Base-by-base conservation (phyloP, 2,113 vertebrate species). In the Oxyura jamaicensis region DNA sequence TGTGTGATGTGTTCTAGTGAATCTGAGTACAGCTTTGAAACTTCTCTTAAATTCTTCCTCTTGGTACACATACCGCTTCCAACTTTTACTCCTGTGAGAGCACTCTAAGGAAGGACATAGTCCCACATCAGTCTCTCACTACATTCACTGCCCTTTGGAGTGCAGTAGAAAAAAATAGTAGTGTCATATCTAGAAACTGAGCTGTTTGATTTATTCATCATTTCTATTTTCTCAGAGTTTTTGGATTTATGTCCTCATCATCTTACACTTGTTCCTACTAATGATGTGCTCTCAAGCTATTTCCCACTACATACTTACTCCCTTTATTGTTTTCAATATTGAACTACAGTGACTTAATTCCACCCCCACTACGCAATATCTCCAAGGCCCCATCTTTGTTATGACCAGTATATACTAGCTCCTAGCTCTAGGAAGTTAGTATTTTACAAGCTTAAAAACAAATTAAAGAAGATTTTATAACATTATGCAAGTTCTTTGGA, bases 291-390 rank as follows among this genome's bases (percentile, higher is more conserved):
- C 53, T 91, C 35, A 65, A 75, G 65, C 10, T 75, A 82, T 79
- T 89, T 84, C 35, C 69, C 19, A n/a, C 60, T 52, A 60, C 20
- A 66, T 56, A 68, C 35, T 71, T 81, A 69, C 2, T 86, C 19
- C 33, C 56, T 86, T 86, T 56, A 85, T 41, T 92, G 58, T 68
- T 92, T 92, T 83, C 74, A 73, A 31, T 87, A 86, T 58, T 81
- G 35, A 87, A 35, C 69, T 58, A 44, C 15, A 65, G 74, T 20
- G 66, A 69, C 66, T 87, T 69, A 79, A 91, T 93, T 93, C 71
- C 48, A 84, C 33, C 12, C 42, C 60, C 39, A 10, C 15, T 23
- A 35, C 23, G 56, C 26, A 79, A 56, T 89, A 78, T 93, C 82
- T 80, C 90, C 46, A 87, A 90, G 89, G 84, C 20, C 17, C 5